phyloP scores from a whole-genome alignment of 2,797 vertebrate species.

The Streptopelia turtur region DNA sequence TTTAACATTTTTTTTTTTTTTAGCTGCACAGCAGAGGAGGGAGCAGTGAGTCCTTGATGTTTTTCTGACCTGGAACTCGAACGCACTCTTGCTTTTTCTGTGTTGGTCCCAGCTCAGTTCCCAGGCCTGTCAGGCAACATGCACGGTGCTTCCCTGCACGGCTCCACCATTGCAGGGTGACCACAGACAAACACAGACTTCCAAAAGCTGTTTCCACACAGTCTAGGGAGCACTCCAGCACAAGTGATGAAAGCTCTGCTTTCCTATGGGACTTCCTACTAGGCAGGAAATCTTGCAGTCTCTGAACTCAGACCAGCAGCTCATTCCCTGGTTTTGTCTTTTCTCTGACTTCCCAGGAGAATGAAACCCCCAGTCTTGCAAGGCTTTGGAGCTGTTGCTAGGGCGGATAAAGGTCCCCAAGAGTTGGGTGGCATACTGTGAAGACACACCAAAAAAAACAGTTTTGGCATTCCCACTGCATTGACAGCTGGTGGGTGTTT shows the following conservation, averaged over 20 bases:
- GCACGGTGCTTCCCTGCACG: accelerated
- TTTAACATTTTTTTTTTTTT: neutral
- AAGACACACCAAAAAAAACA: neutral
- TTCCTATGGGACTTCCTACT: neutral
- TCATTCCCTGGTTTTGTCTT: neutral
- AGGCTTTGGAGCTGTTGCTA: neutral
- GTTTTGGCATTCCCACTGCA: neutral
- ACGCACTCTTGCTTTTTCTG: neutral
- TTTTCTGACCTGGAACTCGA: neutral
- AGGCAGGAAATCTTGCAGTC: neutral
- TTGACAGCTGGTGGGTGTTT: neutral
- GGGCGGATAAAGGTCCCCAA: neutral
- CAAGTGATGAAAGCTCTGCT: neutral
- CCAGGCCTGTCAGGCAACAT: neutral
- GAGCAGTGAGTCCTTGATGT: accelerated
- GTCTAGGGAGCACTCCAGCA: neutral
- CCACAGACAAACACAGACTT: accelerated
- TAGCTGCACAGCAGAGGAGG: neutral
- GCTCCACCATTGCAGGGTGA: neutral
- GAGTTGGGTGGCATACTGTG: accelerated
- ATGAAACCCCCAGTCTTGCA: neutral
- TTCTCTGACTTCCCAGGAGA: neutral
- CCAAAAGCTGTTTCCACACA: neutral
- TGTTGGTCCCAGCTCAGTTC: neutral
- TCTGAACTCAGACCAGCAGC: neutral